Percentiles rank a stretch among this genome's conserved stretches.
phyloP scores from a whole-genome alignment of 2,113 vertebrate genomes.

The Pandion haliaetus region DNA sequence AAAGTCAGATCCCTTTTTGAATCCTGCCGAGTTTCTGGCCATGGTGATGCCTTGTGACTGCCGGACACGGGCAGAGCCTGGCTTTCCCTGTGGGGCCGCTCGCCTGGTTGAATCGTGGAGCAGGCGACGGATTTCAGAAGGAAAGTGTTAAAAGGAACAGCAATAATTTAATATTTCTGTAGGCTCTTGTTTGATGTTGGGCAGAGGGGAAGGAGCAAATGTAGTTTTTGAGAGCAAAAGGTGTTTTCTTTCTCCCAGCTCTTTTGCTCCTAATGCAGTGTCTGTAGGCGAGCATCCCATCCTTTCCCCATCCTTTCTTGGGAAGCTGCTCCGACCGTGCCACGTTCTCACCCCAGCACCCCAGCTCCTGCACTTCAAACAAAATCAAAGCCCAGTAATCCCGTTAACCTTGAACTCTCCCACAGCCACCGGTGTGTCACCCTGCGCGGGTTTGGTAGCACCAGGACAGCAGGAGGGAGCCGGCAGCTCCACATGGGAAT shows the following conservation, averaged over 20 bases:
- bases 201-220: not conserved
- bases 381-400: not conserved
- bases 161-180: not conserved
- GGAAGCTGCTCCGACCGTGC: not conserved
- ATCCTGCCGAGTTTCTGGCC: not conserved
- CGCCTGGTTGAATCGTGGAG: rapidly evolving
- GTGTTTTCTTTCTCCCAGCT: not conserved
- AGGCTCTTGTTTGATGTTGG: not conserved
- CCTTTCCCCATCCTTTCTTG: not conserved
- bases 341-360: rapidly evolving
- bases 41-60: not conserved
- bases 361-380: not conserved
- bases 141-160: not conserved
- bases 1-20: not conserved
- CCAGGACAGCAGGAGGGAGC: slow-evolving; percentile 79
- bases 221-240: not conserved
- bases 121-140: not conserved
- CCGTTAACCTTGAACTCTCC: slow-evolving; percentile 28
- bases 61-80: not conserved
- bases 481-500: slow-evolving; percentile 86
- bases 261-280: not conserved
- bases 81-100: not conserved
- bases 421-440: not conserved
- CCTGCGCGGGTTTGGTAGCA: slow-evolving; percentile 57
- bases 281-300: not conserved